A percentile compares a stretch with the other conserved stretches of the same genome.
phyloP scores from a whole-genome alignment of 1,140 invertebrate genomes.

The Asbolus verrucosus region DNA sequence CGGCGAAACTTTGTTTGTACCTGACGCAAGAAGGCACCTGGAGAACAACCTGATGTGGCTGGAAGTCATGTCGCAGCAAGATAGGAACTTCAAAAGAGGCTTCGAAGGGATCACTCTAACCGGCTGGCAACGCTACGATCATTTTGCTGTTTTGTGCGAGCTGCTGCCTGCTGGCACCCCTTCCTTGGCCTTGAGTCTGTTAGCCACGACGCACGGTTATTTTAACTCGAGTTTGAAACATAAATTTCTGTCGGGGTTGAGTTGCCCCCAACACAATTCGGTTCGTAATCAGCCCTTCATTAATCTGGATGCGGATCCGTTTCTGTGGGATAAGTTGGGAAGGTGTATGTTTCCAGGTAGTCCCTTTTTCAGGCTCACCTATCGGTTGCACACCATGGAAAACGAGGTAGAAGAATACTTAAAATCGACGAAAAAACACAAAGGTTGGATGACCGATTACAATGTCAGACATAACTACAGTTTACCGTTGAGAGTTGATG shows the following conservation, averaged over 20 bases:
- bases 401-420: constrained; percentile 66
- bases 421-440: constrained; percentile 62
- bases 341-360: constrained; percentile 72
- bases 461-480: constrained; percentile 84
- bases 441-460: constrained; percentile 83
- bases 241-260: constrained; percentile 69
- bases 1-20: constrained; percentile 80
- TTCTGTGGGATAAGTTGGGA: constrained; percentile 71
- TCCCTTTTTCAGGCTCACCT: constrained; percentile 71
- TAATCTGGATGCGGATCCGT: constrained; percentile 71
- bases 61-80: constrained; percentile 72
- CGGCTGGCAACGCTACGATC: constrained; percentile 90
- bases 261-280: constrained; percentile 66
- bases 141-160: constrained; percentile 94
- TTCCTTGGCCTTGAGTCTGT: constrained; percentile 72
- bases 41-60: constrained; percentile 81
- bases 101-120: constrained; percentile 78
- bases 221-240: constrained; percentile 71
- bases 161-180: constrained; percentile 88
- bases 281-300: constrained; percentile 63
- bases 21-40: constrained; percentile 75
- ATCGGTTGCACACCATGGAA: constrained; percentile 69
- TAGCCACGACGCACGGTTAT: constrained; percentile 72
- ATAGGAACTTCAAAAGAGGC: constrained; percentile 68
- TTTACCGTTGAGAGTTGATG: constrained; percentile 78